phyloP scores from a whole-genome alignment of 2,888 invertebrate species.

The Drosophila trichaetosa region DNA sequence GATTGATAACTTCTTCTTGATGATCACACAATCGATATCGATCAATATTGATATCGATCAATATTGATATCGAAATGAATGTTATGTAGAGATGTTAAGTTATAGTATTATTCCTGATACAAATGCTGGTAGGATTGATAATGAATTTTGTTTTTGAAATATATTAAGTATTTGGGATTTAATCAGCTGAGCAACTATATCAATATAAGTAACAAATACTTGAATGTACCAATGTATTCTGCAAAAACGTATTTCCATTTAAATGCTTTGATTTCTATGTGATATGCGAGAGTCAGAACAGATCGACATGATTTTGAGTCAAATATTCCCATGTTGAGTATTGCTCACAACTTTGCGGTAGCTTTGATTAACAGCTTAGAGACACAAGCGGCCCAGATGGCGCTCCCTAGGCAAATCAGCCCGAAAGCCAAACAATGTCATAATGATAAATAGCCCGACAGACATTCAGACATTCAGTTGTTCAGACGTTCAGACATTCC shows the following conservation, averaged over 20 bases:
- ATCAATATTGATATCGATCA: not conserved
- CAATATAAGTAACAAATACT: not conserved
- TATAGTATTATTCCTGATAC: not conserved
- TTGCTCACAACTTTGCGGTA: conserved; percentile 27
- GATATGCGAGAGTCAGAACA: not conserved
- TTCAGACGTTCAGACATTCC: not conserved
- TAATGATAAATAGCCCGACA: conserved; percentile 75
- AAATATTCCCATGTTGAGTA: conserved; percentile 40
- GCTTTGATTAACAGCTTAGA: conserved; percentile 75
- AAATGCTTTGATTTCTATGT: not conserved
- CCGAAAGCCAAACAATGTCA: conserved; percentile 64
- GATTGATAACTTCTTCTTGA: not conserved
- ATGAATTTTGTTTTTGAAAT: not conserved
- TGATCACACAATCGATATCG: not conserved
- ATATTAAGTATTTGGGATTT: not conserved
- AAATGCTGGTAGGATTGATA: not conserved
- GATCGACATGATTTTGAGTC: conserved; percentile 22
- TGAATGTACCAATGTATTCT: not conserved
- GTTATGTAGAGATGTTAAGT: not conserved
- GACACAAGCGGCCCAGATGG: conserved; percentile 56
- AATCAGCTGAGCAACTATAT: not conserved
- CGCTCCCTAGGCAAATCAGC: conserved; percentile 69
- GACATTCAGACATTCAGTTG: conserved; percentile 15
- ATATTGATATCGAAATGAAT: not conserved
- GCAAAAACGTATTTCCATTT: not conserved